These are phyloP conservation scores for Discoglossus pictus DNA, from an alignment of 2,797 vertebrate species.

Conservation along the genomic window DNA sequence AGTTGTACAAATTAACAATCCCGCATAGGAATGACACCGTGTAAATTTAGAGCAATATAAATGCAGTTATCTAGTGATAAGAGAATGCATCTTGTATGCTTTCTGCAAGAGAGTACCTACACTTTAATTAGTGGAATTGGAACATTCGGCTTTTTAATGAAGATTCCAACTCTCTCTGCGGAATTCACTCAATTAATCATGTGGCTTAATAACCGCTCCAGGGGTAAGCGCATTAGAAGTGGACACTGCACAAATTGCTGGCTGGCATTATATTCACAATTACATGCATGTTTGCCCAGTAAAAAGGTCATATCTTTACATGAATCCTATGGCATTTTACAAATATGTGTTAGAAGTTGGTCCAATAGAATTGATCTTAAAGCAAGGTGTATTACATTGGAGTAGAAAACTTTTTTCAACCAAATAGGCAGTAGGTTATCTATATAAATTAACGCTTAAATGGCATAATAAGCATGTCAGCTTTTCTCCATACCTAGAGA, in stretches of 20 bases:
- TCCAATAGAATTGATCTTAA: too few relatives aligned
- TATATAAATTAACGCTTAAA: too few relatives aligned
- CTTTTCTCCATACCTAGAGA: too few relatives aligned
- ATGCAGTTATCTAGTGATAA: conserved; percentile 32
- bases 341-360: not conserved
- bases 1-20: too few relatives aligned
- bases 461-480: too few relatives aligned
- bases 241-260: conserved; percentile 8
- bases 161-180: conserved; percentile 21
- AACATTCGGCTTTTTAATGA: not conserved
- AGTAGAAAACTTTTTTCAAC: too few relatives aligned
- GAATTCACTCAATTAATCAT: conserved; percentile 46
- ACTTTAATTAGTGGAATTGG: not conserved
- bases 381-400: too few relatives aligned
- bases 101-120: not conserved
- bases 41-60: too few relatives aligned
- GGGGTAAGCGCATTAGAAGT: conserved; percentile 36
- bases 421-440: too few relatives aligned
- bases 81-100: conserved; percentile 24
- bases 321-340: conserved; percentile 30
- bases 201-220: conserved; percentile 10
- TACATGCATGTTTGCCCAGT: conserved; percentile 18
- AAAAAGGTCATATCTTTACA: conserved; percentile 24
- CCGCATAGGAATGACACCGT: too few relatives aligned
- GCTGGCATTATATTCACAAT: conserved; percentile 35